These are phyloP conservation scores for Drosophila yakuba DNA, from an alignment of 1,140 invertebrate species.

Conservation along the genomic window DNA sequence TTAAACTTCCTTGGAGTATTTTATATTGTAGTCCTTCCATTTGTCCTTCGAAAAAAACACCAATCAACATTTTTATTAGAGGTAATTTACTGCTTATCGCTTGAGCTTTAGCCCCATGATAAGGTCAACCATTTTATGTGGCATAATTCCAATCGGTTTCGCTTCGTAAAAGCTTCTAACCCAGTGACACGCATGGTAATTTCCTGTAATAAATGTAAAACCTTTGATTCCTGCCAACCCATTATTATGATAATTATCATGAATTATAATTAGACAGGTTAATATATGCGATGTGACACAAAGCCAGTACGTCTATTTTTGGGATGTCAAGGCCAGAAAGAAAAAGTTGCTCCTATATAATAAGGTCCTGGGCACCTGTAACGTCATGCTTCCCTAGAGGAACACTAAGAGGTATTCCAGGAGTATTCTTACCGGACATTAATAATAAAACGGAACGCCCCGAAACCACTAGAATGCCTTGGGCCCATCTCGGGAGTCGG, in stretches of 20 bases:
- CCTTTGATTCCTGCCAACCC: slow-evolving; percentile 31
- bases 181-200: slow-evolving; percentile 68
- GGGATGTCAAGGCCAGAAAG: slow-evolving; percentile 43
- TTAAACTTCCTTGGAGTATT: not conserved
- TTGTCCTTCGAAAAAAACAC: not conserved
- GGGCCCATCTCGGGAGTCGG: slow-evolving; percentile 17
- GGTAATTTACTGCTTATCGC: slow-evolving; percentile 22
- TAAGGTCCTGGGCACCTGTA: slow-evolving; percentile 21
- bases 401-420: slow-evolving; percentile 7
- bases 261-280: slow-evolving; percentile 25
- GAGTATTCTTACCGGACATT: slow-evolving; percentile 41
- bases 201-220: slow-evolving; percentile 51
- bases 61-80: slow-evolving; percentile 30
- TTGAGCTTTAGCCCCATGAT: slow-evolving; percentile 15
- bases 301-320: slow-evolving; percentile 32
- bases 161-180: slow-evolving; percentile 50
- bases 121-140: slow-evolving; percentile 32
- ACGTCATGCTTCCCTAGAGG: slow-evolving; percentile 1
- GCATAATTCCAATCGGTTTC: slow-evolving; percentile 50
- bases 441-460: slow-evolving; percentile 33
- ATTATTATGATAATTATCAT: slow-evolving; percentile 45
- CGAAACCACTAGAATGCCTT: slow-evolving; percentile 9
- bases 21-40: too few relatives aligned
- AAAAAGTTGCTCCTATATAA: not conserved
- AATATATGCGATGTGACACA: slow-evolving; percentile 46